These are phyloP conservation scores for Thera obeliscata DNA, from an alignment of 2,888 invertebrate genomes.

Conservation along the genomic window DNA sequence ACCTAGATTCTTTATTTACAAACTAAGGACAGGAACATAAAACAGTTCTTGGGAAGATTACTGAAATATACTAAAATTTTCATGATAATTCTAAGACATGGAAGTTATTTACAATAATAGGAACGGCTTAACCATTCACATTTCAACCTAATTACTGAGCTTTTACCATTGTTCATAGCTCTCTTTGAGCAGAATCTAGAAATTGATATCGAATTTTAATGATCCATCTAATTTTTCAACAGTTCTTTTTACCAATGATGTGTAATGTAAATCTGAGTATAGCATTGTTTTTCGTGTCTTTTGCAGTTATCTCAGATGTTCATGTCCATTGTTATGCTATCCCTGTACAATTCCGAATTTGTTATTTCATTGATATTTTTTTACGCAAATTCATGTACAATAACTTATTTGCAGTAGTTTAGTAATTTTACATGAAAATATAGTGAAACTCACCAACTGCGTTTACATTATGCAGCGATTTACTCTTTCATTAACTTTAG, in stretches of 20 bases:
- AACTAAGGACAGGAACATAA: slow-evolving; percentile 82
- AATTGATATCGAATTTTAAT: slow-evolving; percentile 17
- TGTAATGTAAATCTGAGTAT: slow-evolving; percentile 12
- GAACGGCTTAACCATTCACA: slow-evolving; percentile 71
- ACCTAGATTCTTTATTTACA: slow-evolving; percentile 70
- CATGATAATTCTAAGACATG: slow-evolving; percentile 61
- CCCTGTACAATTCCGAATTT: slow-evolving; percentile 85
- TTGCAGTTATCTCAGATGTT: slow-evolving; percentile 41
- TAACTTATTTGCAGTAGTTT: slow-evolving; percentile 12
- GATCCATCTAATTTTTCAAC: slow-evolving; percentile 44
- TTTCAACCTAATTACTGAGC: slow-evolving; percentile 68
- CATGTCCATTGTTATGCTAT: slow-evolving; percentile 57
- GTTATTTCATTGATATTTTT: slow-evolving; percentile 48
- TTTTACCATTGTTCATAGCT: slow-evolving; percentile 72
- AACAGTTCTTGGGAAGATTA: slow-evolving; percentile 79
- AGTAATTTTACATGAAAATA: slow-evolving; percentile 6
- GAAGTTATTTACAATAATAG: slow-evolving; percentile 75
- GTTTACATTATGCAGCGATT: slow-evolving; percentile 47
- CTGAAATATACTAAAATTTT: slow-evolving; percentile 81
- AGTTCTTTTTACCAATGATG: slow-evolving; percentile 54
- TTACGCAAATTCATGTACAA: slow-evolving; percentile 33
- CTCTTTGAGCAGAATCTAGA: slow-evolving; percentile 67
- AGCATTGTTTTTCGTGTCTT: slow-evolving; percentile 38
- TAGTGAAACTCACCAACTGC: not conserved
- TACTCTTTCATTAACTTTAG: slow-evolving; percentile 58